Base-by-base conservation (phyloP, 2,888 invertebrate genomes). In the Allolobophora icterica region DNA sequence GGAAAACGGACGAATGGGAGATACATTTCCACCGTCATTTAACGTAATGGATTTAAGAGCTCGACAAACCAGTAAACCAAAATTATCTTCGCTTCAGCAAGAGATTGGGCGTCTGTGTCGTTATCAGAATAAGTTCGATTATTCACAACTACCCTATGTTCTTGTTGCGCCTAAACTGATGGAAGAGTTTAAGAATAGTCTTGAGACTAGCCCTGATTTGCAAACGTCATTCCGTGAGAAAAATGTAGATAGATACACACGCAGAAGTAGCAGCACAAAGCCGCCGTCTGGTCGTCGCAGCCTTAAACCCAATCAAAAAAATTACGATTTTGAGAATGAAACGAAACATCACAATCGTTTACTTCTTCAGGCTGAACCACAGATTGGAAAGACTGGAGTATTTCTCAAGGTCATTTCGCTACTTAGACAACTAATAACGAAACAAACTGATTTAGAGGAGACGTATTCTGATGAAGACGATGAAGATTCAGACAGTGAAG, bases 21-120 rank as follows among this genome's bases (percentile, higher is more conserved):
- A 91, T 87, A 92, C 92, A 13, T 92, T 91, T 84, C 92, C 92
- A n/a, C 40, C 33, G 19, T 91, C 45, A 38, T 90, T 92, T 34
- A 91, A 90, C 33, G 71, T 83, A 2, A 92, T 92, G 92, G 92
- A 92, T 89, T 45, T 91, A n/a, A 21, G 92, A 30, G 89, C 89
- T 89, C n/a, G 89, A 89, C 89, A 89, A 30, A 19, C 35, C 35
- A 89, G 40, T 35, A 35, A 38, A 30, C 89, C 89, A 89, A 89
- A 89, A 34, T 30, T 91, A 24, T 52, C 91, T 4, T 58, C 91
- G 2, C 33, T 89, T 24, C 71, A 84, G 83, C 91, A 91, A 38
- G 91, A 91, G 52, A 34, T 91, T 6, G 91, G 91, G 15, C 30
- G 91, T 38, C 19, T 91, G 34, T 91, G 91, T 83, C 91, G 91